phyloP scores from a whole-genome alignment of 2,797 vertebrate genomes.

The Pangasius djambal region DNA sequence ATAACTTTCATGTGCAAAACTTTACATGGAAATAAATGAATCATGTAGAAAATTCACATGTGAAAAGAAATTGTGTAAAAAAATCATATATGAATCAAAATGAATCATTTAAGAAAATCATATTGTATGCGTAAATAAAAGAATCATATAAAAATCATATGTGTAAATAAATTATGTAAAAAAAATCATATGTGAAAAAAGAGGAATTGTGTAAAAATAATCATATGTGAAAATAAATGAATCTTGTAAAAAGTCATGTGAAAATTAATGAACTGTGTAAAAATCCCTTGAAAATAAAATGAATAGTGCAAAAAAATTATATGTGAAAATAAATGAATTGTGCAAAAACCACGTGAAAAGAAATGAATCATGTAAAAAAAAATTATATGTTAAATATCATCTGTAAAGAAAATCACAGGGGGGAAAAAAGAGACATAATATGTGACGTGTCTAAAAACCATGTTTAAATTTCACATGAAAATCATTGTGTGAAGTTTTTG shows the following conservation, averaged over 20 bases:
- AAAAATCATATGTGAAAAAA: neutral
- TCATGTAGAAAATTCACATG: too few species aligned
- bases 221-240: too few species aligned
- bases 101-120: neutral
- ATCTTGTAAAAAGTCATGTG: too few species aligned
- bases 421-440: neutral
- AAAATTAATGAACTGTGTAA: too few species aligned
- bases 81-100: neutral
- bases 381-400: neutral
- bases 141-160: neutral
- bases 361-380: neutral
- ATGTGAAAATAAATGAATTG: neutral
- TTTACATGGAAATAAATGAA: too few species aligned
- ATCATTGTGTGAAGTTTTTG: neutral
- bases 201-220: too few species aligned
- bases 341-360: neutral
- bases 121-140: neutral
- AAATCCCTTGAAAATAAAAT: too few species aligned
- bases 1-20: neutral
- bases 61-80: too few species aligned
- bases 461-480: neutral
- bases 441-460: neutral
- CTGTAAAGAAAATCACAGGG: neutral
- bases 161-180: neutral
- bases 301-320: too few species aligned